Percentiles rank a stretch among this genome's conserved stretches.
These are phyloP conservation scores for Chelon labrosus DNA, from an alignment of 2,797 vertebrate genomes.

Conservation along the genomic window DNA sequence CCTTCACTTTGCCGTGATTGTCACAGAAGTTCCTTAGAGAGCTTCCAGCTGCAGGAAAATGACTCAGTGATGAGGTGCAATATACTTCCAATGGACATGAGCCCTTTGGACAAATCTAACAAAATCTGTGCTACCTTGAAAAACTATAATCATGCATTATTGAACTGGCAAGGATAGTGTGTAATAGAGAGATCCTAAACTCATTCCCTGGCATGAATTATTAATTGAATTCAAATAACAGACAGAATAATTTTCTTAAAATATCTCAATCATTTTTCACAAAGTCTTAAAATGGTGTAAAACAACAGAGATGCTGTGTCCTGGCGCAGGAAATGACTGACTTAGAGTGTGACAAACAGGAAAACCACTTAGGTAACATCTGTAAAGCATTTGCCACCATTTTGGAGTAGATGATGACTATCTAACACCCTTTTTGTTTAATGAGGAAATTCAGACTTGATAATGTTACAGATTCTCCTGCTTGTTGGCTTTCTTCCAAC, in stretches of 20 bases:
- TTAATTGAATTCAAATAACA: constrained; percentile 90
- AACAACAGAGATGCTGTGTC: constrained; percentile 70
- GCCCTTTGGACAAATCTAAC: constrained; percentile 84
- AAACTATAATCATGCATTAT: constrained; percentile 89
- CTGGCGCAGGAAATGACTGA: not conserved
- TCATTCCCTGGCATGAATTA: constrained; percentile 87
- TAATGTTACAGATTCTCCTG: constrained; percentile 1
- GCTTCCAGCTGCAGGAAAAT: constrained; percentile 56
- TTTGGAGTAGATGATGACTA: not conserved
- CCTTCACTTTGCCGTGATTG: constrained; percentile 32
- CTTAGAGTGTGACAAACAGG: no score
- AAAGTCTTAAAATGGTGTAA: constrained; percentile 65
- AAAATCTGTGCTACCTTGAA: constrained; percentile 87
- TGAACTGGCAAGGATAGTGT: constrained; percentile 87
- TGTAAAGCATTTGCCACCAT: not conserved
- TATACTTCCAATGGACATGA: constrained; percentile 67
- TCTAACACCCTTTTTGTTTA: not conserved
- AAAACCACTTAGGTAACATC: constrained; percentile 2
- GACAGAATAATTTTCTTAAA: constrained; percentile 90
- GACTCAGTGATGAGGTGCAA: constrained; percentile 65
- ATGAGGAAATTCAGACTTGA: not conserved
- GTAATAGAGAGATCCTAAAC: constrained; percentile 91
- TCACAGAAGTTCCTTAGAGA: constrained; percentile 50
- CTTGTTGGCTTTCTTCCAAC: constrained; percentile 14
- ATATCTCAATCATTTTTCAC: constrained; percentile 91